Percentiles rank a stretch among this genome's conserved stretches.
phyloP scores from a whole-genome alignment of 2,888 invertebrate genomes.

The Apotomis betuletana region DNA sequence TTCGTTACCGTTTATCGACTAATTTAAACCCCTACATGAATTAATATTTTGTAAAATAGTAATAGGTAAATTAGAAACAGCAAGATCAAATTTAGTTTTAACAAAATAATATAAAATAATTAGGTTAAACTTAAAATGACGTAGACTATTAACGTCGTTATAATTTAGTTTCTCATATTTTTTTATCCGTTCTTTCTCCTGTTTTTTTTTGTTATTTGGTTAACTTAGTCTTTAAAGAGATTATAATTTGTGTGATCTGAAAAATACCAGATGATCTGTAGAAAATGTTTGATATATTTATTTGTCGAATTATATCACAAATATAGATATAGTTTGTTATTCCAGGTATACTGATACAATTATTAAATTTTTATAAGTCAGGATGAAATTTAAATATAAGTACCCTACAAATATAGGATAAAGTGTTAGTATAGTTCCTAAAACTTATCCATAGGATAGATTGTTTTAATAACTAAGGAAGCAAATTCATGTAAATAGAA shows the following conservation, averaged over 20 bases:
- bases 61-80: neutral
- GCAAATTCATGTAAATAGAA: conserved; percentile 16
- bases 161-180: no score
- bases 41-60: neutral
- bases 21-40: no score
- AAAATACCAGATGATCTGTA: conserved; percentile 23
- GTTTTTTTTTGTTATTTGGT: neutral
- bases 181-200: no score
- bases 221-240: conserved; percentile 6
- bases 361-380: no score
- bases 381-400: no score
- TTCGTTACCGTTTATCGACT: no score
- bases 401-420: neutral
- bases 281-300: no score
- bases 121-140: no score
- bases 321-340: neutral
- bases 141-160: no score
- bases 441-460: conserved; percentile 14
- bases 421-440: conserved; percentile 14
- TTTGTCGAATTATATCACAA: no score
- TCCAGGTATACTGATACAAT: neutral
- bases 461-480: neutral
- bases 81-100: neutral
- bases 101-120: neutral
- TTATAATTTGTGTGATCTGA: conserved; percentile 16